Conservation (phyloP, 2,888 invertebrate genomes). For the Rutpela maculata region DNA sequence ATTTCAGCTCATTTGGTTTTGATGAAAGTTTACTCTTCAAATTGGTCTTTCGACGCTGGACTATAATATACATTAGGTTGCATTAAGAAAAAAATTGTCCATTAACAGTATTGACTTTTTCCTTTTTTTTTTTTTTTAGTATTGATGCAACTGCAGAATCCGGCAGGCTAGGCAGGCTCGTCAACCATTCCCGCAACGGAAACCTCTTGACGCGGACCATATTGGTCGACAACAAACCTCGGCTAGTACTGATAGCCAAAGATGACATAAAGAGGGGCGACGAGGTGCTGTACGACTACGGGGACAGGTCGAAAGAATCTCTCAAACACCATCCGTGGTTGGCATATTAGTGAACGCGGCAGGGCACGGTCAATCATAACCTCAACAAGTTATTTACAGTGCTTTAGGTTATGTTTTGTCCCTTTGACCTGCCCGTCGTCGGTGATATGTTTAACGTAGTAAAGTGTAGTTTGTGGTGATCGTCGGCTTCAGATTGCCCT, state of each 20-base stretch:
- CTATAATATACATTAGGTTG: no score
- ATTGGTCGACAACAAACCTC: conserved; percentile 85
- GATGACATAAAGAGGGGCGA: conserved; percentile 90
- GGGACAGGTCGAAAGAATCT: conserved; percentile 94
- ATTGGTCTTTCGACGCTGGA: no score
- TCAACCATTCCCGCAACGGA: conserved; percentile 96
- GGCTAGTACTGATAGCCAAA: conserved; percentile 92
- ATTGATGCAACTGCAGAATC: conserved; percentile 97
- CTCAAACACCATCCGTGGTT: conserved; percentile 97
- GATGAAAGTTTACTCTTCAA: no score
- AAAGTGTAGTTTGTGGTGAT: not conserved
- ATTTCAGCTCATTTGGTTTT: no score
- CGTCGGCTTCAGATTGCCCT: not conserved
- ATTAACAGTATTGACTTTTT: not conserved
- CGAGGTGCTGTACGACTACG: conserved; percentile 98
- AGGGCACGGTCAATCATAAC: not conserved
- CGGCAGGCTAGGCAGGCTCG: conserved; percentile 91
- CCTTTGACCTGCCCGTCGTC: not conserved
- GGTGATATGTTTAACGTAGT: not conserved
- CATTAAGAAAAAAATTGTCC: no score
- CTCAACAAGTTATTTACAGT: not conserved
- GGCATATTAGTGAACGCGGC: conserved; percentile 72
- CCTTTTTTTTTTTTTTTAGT: conserved; percentile 75
- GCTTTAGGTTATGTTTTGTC: not conserved
- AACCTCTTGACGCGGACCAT: conserved; percentile 94